Conservation (phyloP, 1,140 invertebrate species). For the Megalonaias nervosa region DNA sequence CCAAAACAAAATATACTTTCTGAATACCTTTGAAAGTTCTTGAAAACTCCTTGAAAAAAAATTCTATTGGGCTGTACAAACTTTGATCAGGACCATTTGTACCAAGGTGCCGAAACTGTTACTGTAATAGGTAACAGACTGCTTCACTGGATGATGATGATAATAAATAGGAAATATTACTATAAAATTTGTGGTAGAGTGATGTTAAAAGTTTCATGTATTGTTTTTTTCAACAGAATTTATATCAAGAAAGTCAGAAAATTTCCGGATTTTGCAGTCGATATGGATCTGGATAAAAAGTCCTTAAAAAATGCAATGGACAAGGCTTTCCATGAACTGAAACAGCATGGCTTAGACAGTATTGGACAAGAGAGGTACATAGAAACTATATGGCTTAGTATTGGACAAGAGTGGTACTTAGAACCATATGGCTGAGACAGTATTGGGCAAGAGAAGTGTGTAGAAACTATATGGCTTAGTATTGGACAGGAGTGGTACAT, state of each 20-base stretch:
- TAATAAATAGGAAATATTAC: not conserved
- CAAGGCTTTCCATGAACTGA: slow-evolving; percentile 68
- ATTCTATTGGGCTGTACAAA: too few species aligned
- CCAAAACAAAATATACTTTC: too few species aligned
- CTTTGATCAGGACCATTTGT: too few species aligned
- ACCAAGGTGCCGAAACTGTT: too few species aligned
- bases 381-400: not conserved
- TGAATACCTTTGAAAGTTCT: too few species aligned
- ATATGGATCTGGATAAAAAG: slow-evolving; percentile 65
- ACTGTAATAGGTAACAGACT: too few species aligned
- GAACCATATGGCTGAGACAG: not conserved
- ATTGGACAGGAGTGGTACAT: not conserved
- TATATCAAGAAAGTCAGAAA: slow-evolving; percentile 71
- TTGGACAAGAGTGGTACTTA: not conserved
- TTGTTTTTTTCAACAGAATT: slow-evolving; percentile 55
- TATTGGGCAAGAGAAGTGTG: not conserved
- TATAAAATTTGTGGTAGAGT: not conserved
- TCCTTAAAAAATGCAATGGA: slow-evolving; percentile 67
- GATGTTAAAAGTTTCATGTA: not conserved
- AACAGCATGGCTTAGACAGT: slow-evolving; percentile 56
- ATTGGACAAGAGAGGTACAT: slow-evolving; percentile 68
- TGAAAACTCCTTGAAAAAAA: too few species aligned
- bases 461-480: not conserved
- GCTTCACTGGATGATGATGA: not conserved
- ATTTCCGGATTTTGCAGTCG: slow-evolving; percentile 67